A percentile compares a stretch with the other conserved stretches of the same genome.
These are phyloP conservation scores for Chloroceryle aenea DNA, from an alignment of 2,113 vertebrate genomes.

Conservation along the genomic window DNA sequence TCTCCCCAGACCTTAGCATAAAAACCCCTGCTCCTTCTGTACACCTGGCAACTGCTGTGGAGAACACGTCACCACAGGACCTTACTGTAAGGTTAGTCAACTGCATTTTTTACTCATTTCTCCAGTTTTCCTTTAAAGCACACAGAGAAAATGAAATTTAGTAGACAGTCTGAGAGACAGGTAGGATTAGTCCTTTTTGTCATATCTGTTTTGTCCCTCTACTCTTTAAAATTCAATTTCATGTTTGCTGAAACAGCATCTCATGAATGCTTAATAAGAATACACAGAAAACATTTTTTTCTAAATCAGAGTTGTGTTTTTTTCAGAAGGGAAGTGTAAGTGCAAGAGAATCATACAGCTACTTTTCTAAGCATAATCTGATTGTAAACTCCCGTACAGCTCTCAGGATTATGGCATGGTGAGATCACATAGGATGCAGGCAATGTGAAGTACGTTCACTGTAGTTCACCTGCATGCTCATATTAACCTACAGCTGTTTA, in stretches of 20 bases:
- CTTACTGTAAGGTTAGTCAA: not conserved
- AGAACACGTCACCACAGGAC: not conserved
- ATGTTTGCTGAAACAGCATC: conserved; percentile 20
- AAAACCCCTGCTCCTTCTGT: not conserved
- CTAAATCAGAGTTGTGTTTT: not conserved
- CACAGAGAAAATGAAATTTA: not conserved
- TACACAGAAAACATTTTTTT: conserved; percentile 47
- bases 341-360: not conserved
- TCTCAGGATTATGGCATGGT: not conserved
- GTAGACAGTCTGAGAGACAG: not conserved
- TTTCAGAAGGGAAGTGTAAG: not conserved
- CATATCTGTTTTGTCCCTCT: conserved; percentile 9
- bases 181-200: conserved; percentile 23
- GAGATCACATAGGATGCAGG: not conserved
- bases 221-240: conserved; percentile 28
- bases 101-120: not conserved
- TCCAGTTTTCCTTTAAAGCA: not conserved
- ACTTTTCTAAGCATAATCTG: not conserved
- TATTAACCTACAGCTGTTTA: not conserved
- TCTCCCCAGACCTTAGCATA: not conserved
- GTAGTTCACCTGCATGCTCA: not conserved
- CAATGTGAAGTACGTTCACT: not conserved
- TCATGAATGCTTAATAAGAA: conserved; percentile 69
- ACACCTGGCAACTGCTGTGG: not conserved
- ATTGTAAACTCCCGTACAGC: not conserved